A percentile compares a stretch with the other conserved stretches of the same genome.
Conservation (phyloP, 1,140 invertebrate species). For the Drosophila repletoides region DNA sequence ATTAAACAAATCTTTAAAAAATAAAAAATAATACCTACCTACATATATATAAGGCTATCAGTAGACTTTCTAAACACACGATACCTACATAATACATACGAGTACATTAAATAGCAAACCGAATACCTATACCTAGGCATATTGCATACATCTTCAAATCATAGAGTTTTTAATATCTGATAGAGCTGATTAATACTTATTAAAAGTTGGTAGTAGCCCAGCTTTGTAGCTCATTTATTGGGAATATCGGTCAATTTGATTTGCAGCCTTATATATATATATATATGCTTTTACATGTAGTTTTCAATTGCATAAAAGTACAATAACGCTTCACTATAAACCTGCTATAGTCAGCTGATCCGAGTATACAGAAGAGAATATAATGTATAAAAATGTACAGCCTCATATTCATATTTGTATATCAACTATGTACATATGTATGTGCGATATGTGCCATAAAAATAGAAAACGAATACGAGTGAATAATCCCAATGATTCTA, state of each 20-base stretch:
- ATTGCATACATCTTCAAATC: too few relatives aligned
- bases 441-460: constrained; percentile 79
- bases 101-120: constrained; percentile 15
- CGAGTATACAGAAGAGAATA: constrained; percentile 11
- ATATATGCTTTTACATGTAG: constrained; percentile 20
- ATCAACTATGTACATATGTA: constrained; percentile 69
- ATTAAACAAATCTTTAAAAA: constrained; percentile 21
- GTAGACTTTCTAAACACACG: constrained; percentile 33
- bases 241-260: constrained; percentile 58
- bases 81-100: constrained; percentile 35
- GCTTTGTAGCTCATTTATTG: constrained; percentile 1
- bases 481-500: neutral
- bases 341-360: constrained; percentile 14
- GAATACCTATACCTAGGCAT: constrained; percentile 9
- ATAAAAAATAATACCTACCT: neutral
- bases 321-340: constrained; percentile 26
- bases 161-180: too few relatives aligned
- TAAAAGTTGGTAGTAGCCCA: neutral
- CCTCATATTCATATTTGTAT: constrained; percentile 46
- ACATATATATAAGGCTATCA: constrained; percentile 24
- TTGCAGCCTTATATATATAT: constrained; percentile 61
- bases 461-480: constrained; percentile 16
- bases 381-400: constrained; percentile 78
- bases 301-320: constrained; percentile 20
- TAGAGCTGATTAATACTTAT: too few relatives aligned